phyloP scores from a whole-genome alignment of 2,113 vertebrate genomes.

The Equus przewalskii region DNA sequence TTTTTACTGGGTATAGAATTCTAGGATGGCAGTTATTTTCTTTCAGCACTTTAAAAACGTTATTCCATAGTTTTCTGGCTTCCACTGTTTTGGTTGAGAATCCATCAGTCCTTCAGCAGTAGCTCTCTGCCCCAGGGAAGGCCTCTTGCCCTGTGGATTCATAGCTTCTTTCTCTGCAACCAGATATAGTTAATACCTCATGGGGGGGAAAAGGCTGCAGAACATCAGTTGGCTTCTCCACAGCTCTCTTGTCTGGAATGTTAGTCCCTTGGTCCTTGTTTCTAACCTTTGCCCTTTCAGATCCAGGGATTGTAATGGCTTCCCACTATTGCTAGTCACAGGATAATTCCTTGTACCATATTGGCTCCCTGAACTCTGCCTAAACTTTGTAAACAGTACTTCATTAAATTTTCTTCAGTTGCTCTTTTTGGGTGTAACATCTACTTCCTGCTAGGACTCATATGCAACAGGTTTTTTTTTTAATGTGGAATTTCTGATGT shows the following conservation, averaged over 20 bases:
- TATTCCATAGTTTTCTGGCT: neutral
- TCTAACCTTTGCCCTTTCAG: neutral
- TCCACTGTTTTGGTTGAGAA: neutral
- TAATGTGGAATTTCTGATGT: neutral
- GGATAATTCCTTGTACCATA: neutral
- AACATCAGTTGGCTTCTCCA: neutral
- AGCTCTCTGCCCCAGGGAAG: neutral
- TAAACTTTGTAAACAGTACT: neutral
- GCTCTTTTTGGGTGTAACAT: neutral
- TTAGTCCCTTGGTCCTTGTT: neutral
- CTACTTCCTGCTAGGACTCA: neutral
- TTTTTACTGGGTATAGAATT: neutral
- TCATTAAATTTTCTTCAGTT: neutral
- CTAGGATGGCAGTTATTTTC: neutral
- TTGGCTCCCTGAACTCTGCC: neutral
- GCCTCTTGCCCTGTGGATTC: neutral
- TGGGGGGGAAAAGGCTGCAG: neutral
- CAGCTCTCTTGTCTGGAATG: neutral
- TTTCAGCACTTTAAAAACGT: neutral
- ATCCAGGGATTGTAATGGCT: neutral
- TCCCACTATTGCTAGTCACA: neutral
- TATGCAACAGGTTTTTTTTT: slow-evolving; percentile 2
- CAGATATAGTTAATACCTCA: neutral
- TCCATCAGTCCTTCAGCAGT: neutral
- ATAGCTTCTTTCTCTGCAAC: neutral